A percentile compares a stretch with the other conserved stretches of the same genome.
phyloP scores from a whole-genome alignment of 2,113 vertebrate species.

The Oreochromis aureus region DNA sequence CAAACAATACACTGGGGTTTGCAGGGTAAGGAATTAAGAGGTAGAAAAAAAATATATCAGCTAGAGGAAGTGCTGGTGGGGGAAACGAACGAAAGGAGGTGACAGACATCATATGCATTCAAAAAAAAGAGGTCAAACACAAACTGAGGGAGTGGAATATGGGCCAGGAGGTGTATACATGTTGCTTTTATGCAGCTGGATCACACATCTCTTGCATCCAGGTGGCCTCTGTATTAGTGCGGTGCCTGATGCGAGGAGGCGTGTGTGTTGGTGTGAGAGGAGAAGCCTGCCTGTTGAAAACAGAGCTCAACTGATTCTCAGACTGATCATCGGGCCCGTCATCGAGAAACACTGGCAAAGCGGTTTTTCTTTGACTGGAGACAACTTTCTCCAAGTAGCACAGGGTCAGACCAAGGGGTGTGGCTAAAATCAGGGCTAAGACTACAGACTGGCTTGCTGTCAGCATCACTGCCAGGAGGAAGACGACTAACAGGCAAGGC shows the following conservation, averaged over 20 bases:
- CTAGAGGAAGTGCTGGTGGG: not conserved
- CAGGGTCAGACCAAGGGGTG: constrained; percentile 88
- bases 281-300: not conserved
- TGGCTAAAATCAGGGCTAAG: constrained; percentile 83
- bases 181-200: constrained; percentile 65
- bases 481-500: constrained; percentile 82
- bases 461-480: constrained; percentile 80
- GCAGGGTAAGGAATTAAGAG: not conserved
- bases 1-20: not conserved
- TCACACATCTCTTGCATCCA: constrained; percentile 83
- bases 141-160: not conserved
- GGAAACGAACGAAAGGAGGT: not conserved
- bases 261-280: not conserved
- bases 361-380: constrained; percentile 27
- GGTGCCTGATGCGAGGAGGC: constrained; percentile 29
- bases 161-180: not conserved
- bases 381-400: constrained; percentile 87
- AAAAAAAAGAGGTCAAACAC: not conserved
- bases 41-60: not conserved
- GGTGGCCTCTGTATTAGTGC: not conserved
- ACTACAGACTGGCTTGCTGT: constrained; percentile 87
- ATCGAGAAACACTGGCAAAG: not conserved
- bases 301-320: not conserved
- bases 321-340: not conserved
- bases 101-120: not conserved